A percentile compares a stretch with the other conserved stretches of the same genome.
phyloP scores from a whole-genome alignment of 2,888 invertebrate species.

The Panorpa germanica region DNA sequence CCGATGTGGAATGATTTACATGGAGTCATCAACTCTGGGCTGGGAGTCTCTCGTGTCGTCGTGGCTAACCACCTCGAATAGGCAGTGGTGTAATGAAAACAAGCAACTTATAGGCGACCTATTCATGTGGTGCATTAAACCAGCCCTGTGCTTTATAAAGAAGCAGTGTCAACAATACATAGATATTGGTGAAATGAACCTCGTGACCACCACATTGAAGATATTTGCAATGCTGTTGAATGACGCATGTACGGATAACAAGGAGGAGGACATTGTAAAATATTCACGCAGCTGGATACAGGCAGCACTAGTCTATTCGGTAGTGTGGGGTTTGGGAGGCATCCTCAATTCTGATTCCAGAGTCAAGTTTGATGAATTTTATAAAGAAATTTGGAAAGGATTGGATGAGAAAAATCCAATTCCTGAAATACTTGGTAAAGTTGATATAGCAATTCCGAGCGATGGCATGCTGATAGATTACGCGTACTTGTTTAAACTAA shows the following conservation, averaged over 20 bases:
- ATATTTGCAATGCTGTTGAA: slow-evolving; percentile 62
- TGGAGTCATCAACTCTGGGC: slow-evolving; percentile 70
- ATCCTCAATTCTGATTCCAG: slow-evolving; percentile 56
- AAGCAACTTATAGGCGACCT: slow-evolving; percentile 36
- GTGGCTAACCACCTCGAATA: slow-evolving; percentile 52
- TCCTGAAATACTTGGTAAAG: slow-evolving; percentile 40
- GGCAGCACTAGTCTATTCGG: slow-evolving; percentile 51
- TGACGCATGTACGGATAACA: slow-evolving; percentile 43
- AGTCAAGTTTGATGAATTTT: slow-evolving; percentile 41
- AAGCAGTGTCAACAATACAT: slow-evolving; percentile 44
- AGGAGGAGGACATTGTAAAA: slow-evolving; percentile 44
- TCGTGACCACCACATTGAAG: slow-evolving; percentile 48
- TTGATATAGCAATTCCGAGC: slow-evolving; percentile 54
- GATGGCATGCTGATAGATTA: slow-evolving; percentile 71
- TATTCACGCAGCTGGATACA: slow-evolving; percentile 53
- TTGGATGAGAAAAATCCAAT: slow-evolving; percentile 27
- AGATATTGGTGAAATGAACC: slow-evolving; percentile 51
- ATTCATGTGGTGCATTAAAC: slow-evolving; percentile 61
- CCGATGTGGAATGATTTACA: slow-evolving; percentile 78
- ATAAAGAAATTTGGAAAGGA: slow-evolving; percentile 31
- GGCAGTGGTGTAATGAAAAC: slow-evolving; percentile 41
- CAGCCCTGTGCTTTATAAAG: slow-evolving; percentile 45
- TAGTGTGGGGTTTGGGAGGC: slow-evolving; percentile 76
- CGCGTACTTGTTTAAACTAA: slow-evolving; percentile 58
- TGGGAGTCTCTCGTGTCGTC: slow-evolving; percentile 65